Conservation (phyloP, 2,113 vertebrate genomes). For the Anarhynchus alexandrinus region DNA sequence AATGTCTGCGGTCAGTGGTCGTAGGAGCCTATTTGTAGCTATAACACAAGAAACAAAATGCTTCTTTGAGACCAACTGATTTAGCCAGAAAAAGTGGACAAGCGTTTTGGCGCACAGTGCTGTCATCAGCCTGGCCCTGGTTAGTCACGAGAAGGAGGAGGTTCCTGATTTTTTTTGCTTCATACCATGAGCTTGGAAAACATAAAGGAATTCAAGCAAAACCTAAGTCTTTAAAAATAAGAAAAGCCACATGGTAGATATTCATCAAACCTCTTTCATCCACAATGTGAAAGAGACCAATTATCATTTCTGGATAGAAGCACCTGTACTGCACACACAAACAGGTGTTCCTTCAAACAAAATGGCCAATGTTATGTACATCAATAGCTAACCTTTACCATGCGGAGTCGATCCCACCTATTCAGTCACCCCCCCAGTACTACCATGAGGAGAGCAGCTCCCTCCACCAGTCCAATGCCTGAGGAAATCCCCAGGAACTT, state of each 20-base stretch:
- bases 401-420: background rate
- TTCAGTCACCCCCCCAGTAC: background rate
- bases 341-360: background rate
- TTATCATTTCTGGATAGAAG: background rate
- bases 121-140: background rate
- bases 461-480: background rate
- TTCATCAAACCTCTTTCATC: background rate
- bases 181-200: background rate
- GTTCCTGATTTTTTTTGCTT: background rate
- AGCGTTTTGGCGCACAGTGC: background rate
- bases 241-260: background rate
- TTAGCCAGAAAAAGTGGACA: background rate
- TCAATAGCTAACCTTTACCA: background rate
- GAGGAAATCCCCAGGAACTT: background rate
- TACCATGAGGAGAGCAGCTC: background rate
- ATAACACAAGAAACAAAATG: background rate
- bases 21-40: background rate
- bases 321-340: background rate
- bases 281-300: background rate
- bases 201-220: background rate
- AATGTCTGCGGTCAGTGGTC: background rate
- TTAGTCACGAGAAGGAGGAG: background rate
- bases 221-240: background rate
- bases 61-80: background rate
- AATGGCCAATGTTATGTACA: accelerated